These are phyloP conservation scores for Amphimedon queenslandica DNA, from an alignment of 37 sponge, comb jelly and placozoan genomes.

Conservation along the genomic window DNA sequence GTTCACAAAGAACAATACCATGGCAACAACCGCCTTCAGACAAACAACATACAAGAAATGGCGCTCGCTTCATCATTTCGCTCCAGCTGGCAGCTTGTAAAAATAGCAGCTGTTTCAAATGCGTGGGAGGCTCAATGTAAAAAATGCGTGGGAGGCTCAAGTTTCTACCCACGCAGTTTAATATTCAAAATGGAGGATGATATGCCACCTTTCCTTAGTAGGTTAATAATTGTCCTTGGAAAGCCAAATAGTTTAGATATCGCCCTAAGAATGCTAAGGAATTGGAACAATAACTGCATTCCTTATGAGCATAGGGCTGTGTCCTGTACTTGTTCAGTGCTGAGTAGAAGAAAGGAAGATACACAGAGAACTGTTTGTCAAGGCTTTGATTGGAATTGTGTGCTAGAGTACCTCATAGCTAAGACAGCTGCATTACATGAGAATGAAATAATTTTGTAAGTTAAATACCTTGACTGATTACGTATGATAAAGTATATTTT, in stretches of 20 bases:
- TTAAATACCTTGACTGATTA: too few species aligned
- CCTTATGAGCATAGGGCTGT: not conserved
- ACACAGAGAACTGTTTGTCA: not conserved
- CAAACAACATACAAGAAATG: too few species aligned
- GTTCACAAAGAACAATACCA: too few species aligned
- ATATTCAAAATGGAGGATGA: not conserved
- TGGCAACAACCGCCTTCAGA: too few species aligned
- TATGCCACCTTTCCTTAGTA: not conserved
- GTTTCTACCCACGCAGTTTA: too few species aligned
- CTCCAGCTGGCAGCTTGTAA: too few species aligned
- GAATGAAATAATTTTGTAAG: not conserved
- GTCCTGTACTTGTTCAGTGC: not conserved
- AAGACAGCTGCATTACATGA: not conserved
- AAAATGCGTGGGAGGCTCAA: too few species aligned
- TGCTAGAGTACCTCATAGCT: not conserved
- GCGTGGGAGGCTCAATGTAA: too few species aligned
- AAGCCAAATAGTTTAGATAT: not conserved
- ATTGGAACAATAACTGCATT: not conserved
- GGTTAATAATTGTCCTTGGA: not conserved
- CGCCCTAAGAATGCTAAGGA: not conserved
- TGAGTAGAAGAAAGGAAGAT: not conserved
- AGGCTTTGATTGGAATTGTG: constrained; percentile 1
- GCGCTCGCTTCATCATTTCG: too few species aligned
- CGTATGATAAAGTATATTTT: too few species aligned
- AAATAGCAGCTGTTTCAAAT: too few species aligned